phyloP scores from a whole-genome alignment of 2,797 vertebrate species.

The Premnoplex brunnescens region DNA sequence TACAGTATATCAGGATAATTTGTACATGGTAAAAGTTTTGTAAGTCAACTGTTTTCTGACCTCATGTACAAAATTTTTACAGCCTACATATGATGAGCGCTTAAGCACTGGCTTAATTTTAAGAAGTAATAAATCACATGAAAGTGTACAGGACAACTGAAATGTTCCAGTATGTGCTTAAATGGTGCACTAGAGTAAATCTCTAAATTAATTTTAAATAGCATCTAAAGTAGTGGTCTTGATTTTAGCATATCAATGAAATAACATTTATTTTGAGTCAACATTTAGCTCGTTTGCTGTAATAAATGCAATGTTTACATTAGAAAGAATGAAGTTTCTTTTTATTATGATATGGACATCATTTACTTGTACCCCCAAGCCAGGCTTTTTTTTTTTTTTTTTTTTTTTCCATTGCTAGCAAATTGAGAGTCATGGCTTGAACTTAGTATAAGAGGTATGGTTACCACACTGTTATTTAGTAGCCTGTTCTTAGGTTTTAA shows the following conservation, averaged over 20 bases:
- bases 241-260: constrained; percentile 2
- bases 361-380: not conserved
- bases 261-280: not conserved
- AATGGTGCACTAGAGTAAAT: constrained; percentile 12
- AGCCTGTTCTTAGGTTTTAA: not conserved
- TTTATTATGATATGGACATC: not conserved
- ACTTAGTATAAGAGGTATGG: not conserved
- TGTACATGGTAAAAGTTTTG: not conserved
- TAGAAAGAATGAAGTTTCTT: not conserved
- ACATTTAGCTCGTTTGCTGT: not conserved
- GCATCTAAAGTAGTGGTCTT: not conserved
- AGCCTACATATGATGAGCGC: not conserved
- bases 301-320: not conserved
- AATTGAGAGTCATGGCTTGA: not conserved
- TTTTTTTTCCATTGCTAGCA: not conserved
- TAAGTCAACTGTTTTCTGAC: not conserved
- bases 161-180: constrained; percentile 6
- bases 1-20: constrained; percentile 10
- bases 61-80: not conserved
- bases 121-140: constrained; percentile 43
- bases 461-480: not conserved
- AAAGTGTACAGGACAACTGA: not conserved
- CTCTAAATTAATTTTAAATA: constrained; percentile 7
- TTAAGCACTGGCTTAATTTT: constrained; percentile 29
- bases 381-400: not conserved